Base-by-base conservation (phyloP, 2,888 invertebrate species). In the Merodon equestris region DNA sequence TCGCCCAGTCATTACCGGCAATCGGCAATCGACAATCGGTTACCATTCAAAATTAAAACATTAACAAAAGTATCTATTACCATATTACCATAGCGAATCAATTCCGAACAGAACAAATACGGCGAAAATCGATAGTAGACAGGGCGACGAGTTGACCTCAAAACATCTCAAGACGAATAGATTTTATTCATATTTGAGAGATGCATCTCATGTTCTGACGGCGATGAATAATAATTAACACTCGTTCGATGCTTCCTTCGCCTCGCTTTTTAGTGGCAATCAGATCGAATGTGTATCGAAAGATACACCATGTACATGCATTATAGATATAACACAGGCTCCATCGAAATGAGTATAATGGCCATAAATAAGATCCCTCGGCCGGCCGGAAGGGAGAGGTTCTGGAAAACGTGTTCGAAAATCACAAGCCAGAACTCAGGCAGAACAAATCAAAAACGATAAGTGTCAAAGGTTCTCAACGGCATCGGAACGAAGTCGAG, bases 391-490 rank as follows among this genome's bases (percentile, higher is more conserved):
- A 9, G 42, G 45, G 34, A 42, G 40, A 45, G 53, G 40, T 15
- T 18, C 56, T 56, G 56, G 60, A 44, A 79, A 79, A 79, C 79
- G 68, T 79, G 74, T 79, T 70, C 79, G 44, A 68, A 79, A 74
- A n/a, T 74, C 74, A 74, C 68, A 74, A 40, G 74, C 58, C 64
- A 74, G 68, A 79, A 74, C 60, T 74, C 56, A 63, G 50, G 68
- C 74, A 79, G 79, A 79, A 79, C 74, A 74, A 79, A 79, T 79
- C 79, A 79, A 74, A 79, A 79, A 74, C 79, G 79, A 79, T 79
- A 79, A 73, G 79, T 79, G 79, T 79, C 79, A 79, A 79, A 79
- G 79, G 79, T 79, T 79, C 70, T 79, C 72, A 64, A 66, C 7
- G 27, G 27, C 66, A 66, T 66, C 47, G 15, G 58, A 50, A 48